Evolutionary conservation across 2,113 vertebrate genomes (phyloP), one percentile per base, ranked within the genome.

Genomic region (Butorides virescens): DNA sequence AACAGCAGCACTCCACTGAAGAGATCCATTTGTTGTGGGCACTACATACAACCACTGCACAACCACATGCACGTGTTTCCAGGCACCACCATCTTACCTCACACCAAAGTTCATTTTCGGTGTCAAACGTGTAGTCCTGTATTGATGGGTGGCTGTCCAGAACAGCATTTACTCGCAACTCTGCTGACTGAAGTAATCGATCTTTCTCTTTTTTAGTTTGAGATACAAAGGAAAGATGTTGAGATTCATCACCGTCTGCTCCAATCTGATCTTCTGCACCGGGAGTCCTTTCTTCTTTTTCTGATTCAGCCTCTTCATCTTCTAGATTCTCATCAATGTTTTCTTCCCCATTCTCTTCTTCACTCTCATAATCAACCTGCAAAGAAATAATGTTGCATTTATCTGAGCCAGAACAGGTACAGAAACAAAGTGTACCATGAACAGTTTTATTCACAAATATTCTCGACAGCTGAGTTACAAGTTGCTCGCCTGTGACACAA

Each of bases 351-450:
- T 94, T 98, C 21, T 98, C 99, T 23, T 99, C 99, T 78, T 99
- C 99, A 0, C 99, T 99, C 71, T 99, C 99, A 66, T 99, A 99
- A 97, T 99, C 99, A 13, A 99, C 98, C 99, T 99, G 93, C 11
- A 32, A 44, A 84, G 72, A 88, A 73, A 73, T 1, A 10, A 68
- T 1, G 4, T 18, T 37, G 17, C 56, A 26, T 47, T 94, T 62
- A 86, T 42, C 26, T 42, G 52, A 88, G 63, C 25, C 78, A 96
- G 66, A 74, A 32, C 18, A 36, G 2, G 3, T 2, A 44, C 23
- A 47, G 25, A 61, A 78, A 59, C n/a, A 23, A 37, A 91, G 72
- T 1, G 4, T n/a, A 55, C 13, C 22, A n/a, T 0, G 3, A 44
- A 44, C 13, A 68, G 8, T 39, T 67, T 44, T n/a, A 59, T 42